A percentile compares a stretch with the other conserved stretches of the same genome.
Evolutionary conservation across 2,797 vertebrate genomes (phyloP).

Genomic region (Hydrocynus forskahlii): DNA sequence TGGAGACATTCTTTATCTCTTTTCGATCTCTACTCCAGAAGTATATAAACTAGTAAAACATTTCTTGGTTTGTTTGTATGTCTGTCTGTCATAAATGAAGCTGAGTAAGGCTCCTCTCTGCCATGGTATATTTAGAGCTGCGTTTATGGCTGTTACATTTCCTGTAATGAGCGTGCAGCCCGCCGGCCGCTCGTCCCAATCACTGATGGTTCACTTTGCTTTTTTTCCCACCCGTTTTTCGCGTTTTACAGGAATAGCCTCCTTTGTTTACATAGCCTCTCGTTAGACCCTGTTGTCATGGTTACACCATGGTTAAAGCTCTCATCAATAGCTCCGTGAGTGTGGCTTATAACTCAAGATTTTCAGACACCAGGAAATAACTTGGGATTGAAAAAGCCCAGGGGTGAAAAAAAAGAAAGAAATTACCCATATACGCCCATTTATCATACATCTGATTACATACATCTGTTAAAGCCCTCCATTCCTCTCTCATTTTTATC

Average conservation of each 20-base stretch:
- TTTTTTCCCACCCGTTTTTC: slow-evolving; percentile 6
- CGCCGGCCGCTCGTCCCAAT: slow-evolving; percentile 8
- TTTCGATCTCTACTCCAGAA: background rate
- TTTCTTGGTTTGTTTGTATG: slow-evolving; percentile 2
- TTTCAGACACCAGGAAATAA: slow-evolving; percentile 55
- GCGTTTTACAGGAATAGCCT: slow-evolving; percentile 43
- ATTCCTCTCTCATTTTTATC: background rate
- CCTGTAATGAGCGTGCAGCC: slow-evolving; percentile 28
- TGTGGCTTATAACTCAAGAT: slow-evolving; percentile 32
- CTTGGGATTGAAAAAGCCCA: slow-evolving; percentile 38
- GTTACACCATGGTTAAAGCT: slow-evolving; percentile 63
- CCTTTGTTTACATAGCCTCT: slow-evolving; percentile 61
- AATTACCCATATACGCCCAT: slow-evolving; percentile 24
- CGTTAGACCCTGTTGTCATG: slow-evolving; percentile 67
- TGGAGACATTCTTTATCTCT: background rate
- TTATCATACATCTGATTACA: slow-evolving; percentile 14
- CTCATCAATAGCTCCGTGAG: slow-evolving; percentile 67
- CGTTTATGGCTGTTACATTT: slow-evolving; percentile 36
- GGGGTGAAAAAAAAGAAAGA: slow-evolving; percentile 54
- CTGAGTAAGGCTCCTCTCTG: slow-evolving; percentile 3
- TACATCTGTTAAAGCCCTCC: slow-evolving; percentile 7
- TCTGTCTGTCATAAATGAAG: background rate
- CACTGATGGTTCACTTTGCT: slow-evolving; percentile 43
- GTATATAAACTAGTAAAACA: background rate
- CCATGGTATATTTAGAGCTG: slow-evolving; percentile 21